Evolutionary conservation across 2,797 vertebrate species (phyloP).

Genomic region (Sebastes matsubarae): DNA sequence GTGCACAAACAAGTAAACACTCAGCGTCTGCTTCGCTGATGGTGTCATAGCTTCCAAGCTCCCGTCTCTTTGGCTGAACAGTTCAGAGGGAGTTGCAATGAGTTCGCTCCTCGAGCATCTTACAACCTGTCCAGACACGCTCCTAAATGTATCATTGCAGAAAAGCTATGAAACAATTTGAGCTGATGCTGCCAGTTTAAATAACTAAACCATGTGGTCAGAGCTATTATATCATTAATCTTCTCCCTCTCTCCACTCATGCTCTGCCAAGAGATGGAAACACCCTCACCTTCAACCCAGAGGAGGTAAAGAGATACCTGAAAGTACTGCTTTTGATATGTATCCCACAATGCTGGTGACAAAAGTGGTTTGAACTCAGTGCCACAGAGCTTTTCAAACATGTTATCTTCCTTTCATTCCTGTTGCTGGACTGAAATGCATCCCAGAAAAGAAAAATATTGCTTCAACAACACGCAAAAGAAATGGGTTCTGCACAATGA

Average conservation of each 20-base stretch:
- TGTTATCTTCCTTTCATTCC: constrained; percentile 53
- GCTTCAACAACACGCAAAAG: not conserved
- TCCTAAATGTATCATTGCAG: constrained; percentile 84
- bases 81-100: constrained; percentile 76
- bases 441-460: constrained; percentile 5
- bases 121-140: constrained; percentile 79
- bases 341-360: constrained; percentile 72
- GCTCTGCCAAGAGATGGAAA: constrained; percentile 78
- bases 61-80: constrained; percentile 63
- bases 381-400: constrained; percentile 57
- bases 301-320: constrained; percentile 75
- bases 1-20: constrained; percentile 75
- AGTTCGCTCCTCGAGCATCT: constrained; percentile 73
- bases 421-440: constrained; percentile 35
- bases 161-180: constrained; percentile 87
- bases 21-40: constrained; percentile 68
- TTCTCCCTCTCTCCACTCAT: constrained; percentile 75
- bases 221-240: constrained; percentile 87
- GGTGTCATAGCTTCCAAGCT: constrained; percentile 79
- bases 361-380: constrained; percentile 68
- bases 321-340: constrained; percentile 79
- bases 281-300: constrained; percentile 78
- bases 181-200: constrained; percentile 87
- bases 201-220: constrained; percentile 86
- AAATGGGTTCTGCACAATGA: constrained; percentile 12